phyloP scores from a whole-genome alignment of 2,888 invertebrate species.

The Sphinx pinastri region DNA sequence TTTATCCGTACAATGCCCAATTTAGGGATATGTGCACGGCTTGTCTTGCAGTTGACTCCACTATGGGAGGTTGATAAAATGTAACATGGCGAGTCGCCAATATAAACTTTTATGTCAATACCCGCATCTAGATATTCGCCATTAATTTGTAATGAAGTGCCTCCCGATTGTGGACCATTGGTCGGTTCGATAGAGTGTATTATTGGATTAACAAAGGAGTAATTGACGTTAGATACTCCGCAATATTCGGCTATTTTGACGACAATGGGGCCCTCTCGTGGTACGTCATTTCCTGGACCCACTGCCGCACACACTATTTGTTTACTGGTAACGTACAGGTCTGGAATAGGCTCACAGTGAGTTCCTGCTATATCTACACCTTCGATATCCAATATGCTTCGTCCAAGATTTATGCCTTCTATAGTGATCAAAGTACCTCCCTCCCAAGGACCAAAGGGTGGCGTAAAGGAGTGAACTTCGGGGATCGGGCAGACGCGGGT shows the following conservation, averaged over 20 bases:
- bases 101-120: constrained; percentile 94
- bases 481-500: constrained; percentile 98
- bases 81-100: constrained; percentile 93
- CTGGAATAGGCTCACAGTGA: constrained; percentile 94
- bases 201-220: constrained; percentile 94
- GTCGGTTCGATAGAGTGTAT: constrained; percentile 93
- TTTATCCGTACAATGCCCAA: constrained; percentile 92
- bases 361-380: constrained; percentile 97
- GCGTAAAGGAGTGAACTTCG: constrained; percentile 93
- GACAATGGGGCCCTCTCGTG: constrained; percentile 93
- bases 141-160: constrained; percentile 94
- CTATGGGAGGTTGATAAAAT: constrained; percentile 90
- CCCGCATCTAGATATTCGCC: constrained; percentile 98
- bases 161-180: constrained; percentile 97
- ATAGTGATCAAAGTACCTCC: constrained; percentile 98
- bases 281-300: constrained; percentile 91
- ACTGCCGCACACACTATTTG: constrained; percentile 96
- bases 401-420: constrained; percentile 96
- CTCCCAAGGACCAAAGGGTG: constrained; percentile 96
- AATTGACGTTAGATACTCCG: constrained; percentile 92
- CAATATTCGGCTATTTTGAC: constrained; percentile 96
- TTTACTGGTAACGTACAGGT: constrained; percentile 94
- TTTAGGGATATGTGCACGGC: constrained; percentile 87
- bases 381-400: constrained; percentile 95
- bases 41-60: constrained; percentile 92